Evolutionary conservation across 2,888 invertebrate species (phyloP), one percentile per base, ranked within the genome.

Genomic region (Meteorus colon): DNA sequence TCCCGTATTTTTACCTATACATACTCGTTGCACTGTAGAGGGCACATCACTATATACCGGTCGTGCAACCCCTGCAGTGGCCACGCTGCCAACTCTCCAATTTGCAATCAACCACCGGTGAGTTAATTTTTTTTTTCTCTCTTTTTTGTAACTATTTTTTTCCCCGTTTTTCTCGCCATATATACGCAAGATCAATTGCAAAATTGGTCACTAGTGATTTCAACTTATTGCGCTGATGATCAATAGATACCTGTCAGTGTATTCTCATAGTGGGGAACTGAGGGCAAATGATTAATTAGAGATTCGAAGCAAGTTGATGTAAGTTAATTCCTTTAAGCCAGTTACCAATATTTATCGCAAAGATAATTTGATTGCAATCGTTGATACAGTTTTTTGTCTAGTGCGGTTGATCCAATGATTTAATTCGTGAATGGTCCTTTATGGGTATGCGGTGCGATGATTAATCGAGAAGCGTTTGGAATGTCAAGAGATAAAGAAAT

Each of bases 171-270:
- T 24, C n/a, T 8, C n/a, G 8, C 71, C 41, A 12, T 41, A 60
- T 68, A 65, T 63, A 63, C 41, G 55, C 48, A 59, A 67, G 74
- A 74, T 70, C 77, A 77, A 79, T 79, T 77, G 75, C 75, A 66
- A 68, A 67, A 78, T 78, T 77, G 79, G 74, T 76, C 78, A 75
- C 78, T 74, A 79, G 76, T 67, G 77, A 77, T 76, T 75, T 73
- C 51, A 60, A 60, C 63, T 72, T 70, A 73, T 78, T 74, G 31
- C 63, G 62, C 55, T 45, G 60, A 34, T 66, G 73, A n/a, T 27
- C n/a, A 3, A 24, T 24, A 8, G 4, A 55, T 55, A n/a, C 8
- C 10, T 8, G 10, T 55, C 24, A 19, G 8, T 19, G 19, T 55
- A 24, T 6, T 19, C 5, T 19, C 6, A 48, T 4, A n/a, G 2